Evolutionary conservation across 2,888 invertebrate genomes (phyloP).

Genomic region (Dexiosoma caninum): DNA sequence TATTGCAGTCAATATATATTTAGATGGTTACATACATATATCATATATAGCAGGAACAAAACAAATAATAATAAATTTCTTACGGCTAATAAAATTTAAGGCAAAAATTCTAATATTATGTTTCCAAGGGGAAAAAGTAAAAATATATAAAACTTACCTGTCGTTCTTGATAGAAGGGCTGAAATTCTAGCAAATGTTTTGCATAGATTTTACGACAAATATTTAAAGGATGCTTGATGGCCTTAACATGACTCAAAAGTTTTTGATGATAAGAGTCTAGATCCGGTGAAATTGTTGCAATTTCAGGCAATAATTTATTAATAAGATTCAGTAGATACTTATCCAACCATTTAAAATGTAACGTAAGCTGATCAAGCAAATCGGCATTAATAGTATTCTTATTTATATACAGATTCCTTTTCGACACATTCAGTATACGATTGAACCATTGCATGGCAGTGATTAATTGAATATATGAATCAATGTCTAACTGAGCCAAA

Average conservation of each 20-base stretch:
- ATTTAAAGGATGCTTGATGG: constrained; percentile 71
- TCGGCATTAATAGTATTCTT: constrained; percentile 79
- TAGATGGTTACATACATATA: no score
- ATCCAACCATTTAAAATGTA: constrained; percentile 86
- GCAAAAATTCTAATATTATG: no score
- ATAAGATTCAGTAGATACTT: constrained; percentile 80
- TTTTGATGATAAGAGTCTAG: constrained; percentile 65
- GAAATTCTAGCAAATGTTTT: constrained; percentile 73
- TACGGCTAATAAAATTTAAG: no score
- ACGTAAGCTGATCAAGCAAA: constrained; percentile 81
- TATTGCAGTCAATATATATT: no score
- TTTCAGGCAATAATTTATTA: constrained; percentile 59
- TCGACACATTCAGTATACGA: constrained; percentile 70
- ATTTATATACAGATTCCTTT: constrained; percentile 69
- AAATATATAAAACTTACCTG: constrained; percentile 64
- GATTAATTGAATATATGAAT: constrained; percentile 67
- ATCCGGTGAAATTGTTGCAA: constrained; percentile 54
- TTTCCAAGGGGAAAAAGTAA: no score
- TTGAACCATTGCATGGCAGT: constrained; percentile 74
- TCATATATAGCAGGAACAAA: no score
- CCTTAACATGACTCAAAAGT: constrained; percentile 67
- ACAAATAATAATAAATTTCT: no score
- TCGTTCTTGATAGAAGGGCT: constrained; percentile 70
- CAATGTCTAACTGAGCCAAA: constrained; percentile 66
- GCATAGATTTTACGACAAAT: constrained; percentile 71